Conservation (phyloP, 1,140 invertebrate genomes). For the Procambarus clarkii region DNA sequence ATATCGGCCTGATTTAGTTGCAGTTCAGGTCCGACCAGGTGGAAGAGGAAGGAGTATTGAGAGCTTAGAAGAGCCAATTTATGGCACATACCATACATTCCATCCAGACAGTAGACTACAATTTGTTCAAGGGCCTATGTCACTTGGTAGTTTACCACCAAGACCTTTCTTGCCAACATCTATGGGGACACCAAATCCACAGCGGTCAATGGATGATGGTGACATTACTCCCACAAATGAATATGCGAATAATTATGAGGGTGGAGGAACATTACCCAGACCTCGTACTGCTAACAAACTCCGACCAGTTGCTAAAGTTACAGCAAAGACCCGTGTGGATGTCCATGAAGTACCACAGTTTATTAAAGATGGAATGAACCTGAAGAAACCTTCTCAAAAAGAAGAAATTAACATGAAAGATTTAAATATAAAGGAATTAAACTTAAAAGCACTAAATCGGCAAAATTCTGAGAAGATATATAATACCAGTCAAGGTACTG, state of each 20-base stretch:
- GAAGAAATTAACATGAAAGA: slow-evolving; percentile 56
- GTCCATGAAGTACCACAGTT: slow-evolving; percentile 65
- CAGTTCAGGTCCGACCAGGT: slow-evolving; percentile 76
- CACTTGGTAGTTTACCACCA: slow-evolving; percentile 55
- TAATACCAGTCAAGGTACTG: slow-evolving; percentile 35
- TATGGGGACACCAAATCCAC: slow-evolving; percentile 74
- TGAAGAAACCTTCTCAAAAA: slow-evolving; percentile 38
- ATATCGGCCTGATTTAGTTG: slow-evolving; percentile 76
- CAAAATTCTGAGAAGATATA: slow-evolving; percentile 59
- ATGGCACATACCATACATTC: slow-evolving; percentile 73
- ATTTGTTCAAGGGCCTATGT: slow-evolving; percentile 42
- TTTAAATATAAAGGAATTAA: slow-evolving; percentile 30
- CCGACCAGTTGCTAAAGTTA: slow-evolving; percentile 90
- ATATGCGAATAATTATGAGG: slow-evolving; percentile 75
- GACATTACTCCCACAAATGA: slow-evolving; percentile 93
- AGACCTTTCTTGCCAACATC: slow-evolving; percentile 76
- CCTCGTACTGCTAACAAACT: slow-evolving; percentile 86
- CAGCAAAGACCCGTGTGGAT: slow-evolving; percentile 78
- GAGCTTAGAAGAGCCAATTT: slow-evolving; percentile 74
- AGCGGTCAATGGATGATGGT: slow-evolving; percentile 90
- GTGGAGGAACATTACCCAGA: slow-evolving; percentile 89
- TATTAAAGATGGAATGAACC: slow-evolving; percentile 60
- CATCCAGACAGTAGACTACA: slow-evolving; percentile 54
- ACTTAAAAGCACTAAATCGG: slow-evolving; percentile 52
- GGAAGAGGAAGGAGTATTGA: slow-evolving; percentile 73